Conservation (phyloP, 2,113 vertebrate species). For the Camarhynchus parvulus region DNA sequence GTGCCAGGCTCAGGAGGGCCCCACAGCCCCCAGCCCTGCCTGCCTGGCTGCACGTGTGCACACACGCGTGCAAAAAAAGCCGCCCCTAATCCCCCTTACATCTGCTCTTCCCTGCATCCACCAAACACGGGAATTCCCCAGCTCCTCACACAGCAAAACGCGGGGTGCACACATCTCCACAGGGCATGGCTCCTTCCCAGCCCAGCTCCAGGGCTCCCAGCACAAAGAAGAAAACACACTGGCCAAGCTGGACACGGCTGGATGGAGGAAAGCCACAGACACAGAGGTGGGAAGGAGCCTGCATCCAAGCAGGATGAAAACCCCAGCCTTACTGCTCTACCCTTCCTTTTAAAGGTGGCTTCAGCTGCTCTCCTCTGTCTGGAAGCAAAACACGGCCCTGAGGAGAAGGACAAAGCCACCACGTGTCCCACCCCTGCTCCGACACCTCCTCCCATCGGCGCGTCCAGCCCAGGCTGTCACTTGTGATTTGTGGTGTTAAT, state of each 20-base stretch:
- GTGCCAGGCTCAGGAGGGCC: background rate
- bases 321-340: background rate
- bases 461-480: background rate
- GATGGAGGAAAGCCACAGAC: background rate
- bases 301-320: fast-evolving
- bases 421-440: background rate
- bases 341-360: background rate
- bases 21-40: background rate
- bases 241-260: background rate
- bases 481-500: conserved; percentile 28
- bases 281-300: background rate
- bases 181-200: background rate
- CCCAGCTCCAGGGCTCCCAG: background rate
- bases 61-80: background rate
- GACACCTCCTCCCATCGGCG: background rate
- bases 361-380: background rate
- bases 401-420: background rate
- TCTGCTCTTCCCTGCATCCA: background rate
- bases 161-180: background rate
- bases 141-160: fast-evolving
- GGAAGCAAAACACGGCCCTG: background rate
- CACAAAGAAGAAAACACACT: fast-evolving
- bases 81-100: background rate
- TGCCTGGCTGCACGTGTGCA: background rate
- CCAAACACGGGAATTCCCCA: fast-evolving